Base-by-base conservation (phyloP, 2,888 invertebrate species). In the Drosophila borealis region DNA sequence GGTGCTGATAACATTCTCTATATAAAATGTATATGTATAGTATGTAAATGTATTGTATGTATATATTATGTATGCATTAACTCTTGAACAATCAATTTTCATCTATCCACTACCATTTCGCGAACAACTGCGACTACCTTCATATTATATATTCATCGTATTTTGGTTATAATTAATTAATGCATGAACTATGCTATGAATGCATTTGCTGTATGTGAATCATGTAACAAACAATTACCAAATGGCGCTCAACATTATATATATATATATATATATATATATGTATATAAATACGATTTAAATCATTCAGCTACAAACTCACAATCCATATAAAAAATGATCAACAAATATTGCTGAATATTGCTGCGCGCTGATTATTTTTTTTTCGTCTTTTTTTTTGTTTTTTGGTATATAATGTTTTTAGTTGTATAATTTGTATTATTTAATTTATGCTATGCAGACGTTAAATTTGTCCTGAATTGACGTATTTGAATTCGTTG, bases 401-500 rank as follows among this genome's bases (percentile, higher is more conserved):
- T n/a, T 41, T 21, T 54, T 57, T 53, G 57, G 49, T 48, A 67
- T 61, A 29, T 72, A 65, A 62, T 64, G 59, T 67, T 41, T 64
- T 45, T 61, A 45, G 37, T 61, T 68, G 42, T 61, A 65, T 60
- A 70, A 70, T 64, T 71, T 74, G 51, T 78, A 69, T 81, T 63
- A 66, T 80, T 29, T 29, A 53, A 75, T 74, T 85, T 75, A 81
- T 72, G 80, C 80, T 85, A 80, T 68, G 81, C 70, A 70, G 55
- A 62, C 45, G 41, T 21, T 50, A 37, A 19, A 11, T n/a, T 37
- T 45, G 50, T 25, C 13, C 19, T 50, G 37, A 84, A 82, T 86
- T 86, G 86, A 82, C 86, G 76, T 69, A 36, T 54, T 78, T 66
- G 77, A 63, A 67, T 83, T 83, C 73, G 79, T 74, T 78, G 81